phyloP scores from a whole-genome alignment of 23 tunicate genomes.

The Corella eumyota region DNA sequence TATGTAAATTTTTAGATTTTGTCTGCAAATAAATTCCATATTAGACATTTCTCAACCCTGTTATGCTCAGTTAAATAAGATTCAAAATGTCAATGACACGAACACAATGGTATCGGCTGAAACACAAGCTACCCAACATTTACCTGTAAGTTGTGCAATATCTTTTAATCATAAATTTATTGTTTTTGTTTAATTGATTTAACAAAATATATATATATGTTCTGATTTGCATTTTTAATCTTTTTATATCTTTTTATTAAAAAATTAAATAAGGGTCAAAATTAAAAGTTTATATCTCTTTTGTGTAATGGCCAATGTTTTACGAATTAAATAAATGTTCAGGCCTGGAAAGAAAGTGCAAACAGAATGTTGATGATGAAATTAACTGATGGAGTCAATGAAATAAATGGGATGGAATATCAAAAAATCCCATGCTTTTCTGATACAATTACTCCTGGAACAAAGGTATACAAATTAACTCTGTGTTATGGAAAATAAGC shows the following conservation, averaged over 20 bases:
- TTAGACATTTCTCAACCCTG: constrained; percentile 45
- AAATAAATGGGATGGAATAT: constrained; percentile 58
- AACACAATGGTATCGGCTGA: constrained; percentile 49
- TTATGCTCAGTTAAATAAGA: constrained; percentile 36
- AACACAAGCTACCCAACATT: constrained; percentile 72
- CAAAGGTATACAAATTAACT: constrained; percentile 18
- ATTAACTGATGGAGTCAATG: constrained; percentile 57
- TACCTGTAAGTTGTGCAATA: no score
- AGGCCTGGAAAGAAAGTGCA: constrained; percentile 73
- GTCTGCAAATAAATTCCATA: constrained; percentile 57
- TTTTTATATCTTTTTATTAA: no score
- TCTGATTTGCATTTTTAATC: no score
- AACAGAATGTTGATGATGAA: constrained; percentile 61
- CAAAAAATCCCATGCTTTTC: constrained; percentile 18
- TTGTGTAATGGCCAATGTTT: no score
- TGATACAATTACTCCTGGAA: constrained; percentile 38
- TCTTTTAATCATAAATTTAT: no score
- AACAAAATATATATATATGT: no score
- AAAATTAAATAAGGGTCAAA: no score
- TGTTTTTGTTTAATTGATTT: no score
- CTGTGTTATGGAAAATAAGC: background rate
- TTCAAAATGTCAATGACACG: constrained; percentile 31
- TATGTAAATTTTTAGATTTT: constrained; percentile 13
- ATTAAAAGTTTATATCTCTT: no score
- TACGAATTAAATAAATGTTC: background rate